Percentiles rank a stretch among this genome's conserved stretches.
These are phyloP conservation scores for Opisthograptis luteolata DNA, from an alignment of 2,888 invertebrate genomes.

Conservation along the genomic window DNA sequence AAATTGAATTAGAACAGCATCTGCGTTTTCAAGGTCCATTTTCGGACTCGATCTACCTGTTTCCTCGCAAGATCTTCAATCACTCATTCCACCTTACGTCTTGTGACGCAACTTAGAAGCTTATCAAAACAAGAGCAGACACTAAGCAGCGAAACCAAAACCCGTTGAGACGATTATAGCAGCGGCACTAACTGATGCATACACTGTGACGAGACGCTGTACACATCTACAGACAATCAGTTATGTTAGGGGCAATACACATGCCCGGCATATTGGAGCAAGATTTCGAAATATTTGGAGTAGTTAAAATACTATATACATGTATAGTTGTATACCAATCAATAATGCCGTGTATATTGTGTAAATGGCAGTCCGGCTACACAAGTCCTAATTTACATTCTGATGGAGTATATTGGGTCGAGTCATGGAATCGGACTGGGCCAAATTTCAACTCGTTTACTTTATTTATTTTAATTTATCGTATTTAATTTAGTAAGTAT, in stretches of 20 bases:
- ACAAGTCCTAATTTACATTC: slow-evolving; percentile 11
- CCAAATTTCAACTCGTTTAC: too few species aligned
- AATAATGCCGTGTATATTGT: background rate
- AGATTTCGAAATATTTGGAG: too few species aligned
- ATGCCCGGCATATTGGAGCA: slow-evolving; percentile 15
- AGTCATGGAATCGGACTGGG: too few species aligned
- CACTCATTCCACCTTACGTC: slow-evolving; percentile 36
- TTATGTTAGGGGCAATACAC: slow-evolving; percentile 23
- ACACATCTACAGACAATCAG: slow-evolving; percentile 19
- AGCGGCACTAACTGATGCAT: slow-evolving; percentile 8
- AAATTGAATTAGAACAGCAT: slow-evolving; percentile 1
- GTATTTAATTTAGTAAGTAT: too few species aligned
- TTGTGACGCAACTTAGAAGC: slow-evolving; percentile 48
- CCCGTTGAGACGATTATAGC: slow-evolving; percentile 22
- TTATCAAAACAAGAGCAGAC: slow-evolving; percentile 47
- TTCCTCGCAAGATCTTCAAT: slow-evolving; percentile 1
- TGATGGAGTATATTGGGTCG: too few species aligned
- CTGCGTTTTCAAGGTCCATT: slow-evolving; percentile 7
- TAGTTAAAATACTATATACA: slow-evolving; percentile 1
- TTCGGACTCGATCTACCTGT: background rate
- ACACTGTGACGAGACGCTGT: slow-evolving; percentile 8
- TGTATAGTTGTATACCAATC: slow-evolving; percentile 6
- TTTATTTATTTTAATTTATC: too few species aligned
- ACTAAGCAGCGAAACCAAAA: slow-evolving; percentile 36
- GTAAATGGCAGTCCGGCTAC: background rate